phyloP scores from a whole-genome alignment of 2,797 vertebrate species.

The Periophthalmus magnuspinnatus region DNA sequence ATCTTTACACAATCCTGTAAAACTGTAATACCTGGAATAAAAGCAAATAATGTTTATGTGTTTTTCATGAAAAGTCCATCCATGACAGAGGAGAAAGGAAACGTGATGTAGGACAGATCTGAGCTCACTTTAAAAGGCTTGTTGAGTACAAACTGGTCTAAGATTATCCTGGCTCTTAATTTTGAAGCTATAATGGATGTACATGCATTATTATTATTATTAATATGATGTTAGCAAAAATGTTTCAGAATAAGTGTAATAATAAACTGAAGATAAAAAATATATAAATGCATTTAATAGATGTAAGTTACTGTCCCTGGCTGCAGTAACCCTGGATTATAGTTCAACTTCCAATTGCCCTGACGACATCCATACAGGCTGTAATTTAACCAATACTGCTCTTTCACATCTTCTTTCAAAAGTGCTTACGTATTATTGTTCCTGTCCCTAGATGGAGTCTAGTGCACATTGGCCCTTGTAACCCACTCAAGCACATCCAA shows the following conservation, averaged over 20 bases:
- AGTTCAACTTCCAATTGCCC: constrained; percentile 42
- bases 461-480: constrained; percentile 46
- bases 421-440: constrained; percentile 46
- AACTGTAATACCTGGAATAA: constrained; percentile 8
- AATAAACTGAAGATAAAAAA: too few relatives aligned
- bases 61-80: constrained; percentile 24
- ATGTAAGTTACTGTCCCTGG: not conserved
- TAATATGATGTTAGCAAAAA: too few relatives aligned
- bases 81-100: not conserved
- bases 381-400: constrained; percentile 13
- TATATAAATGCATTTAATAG: not conserved
- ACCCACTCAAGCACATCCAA: constrained; percentile 45
- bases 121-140: not conserved
- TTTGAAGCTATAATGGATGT: not conserved
- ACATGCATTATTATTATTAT: not conserved
- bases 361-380: constrained; percentile 19
- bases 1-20: constrained; percentile 23
- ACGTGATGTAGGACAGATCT: not conserved
- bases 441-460: not conserved
- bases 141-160: too few relatives aligned
- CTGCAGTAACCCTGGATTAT: constrained; percentile 33
- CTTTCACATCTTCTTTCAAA: not conserved
- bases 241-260: too few relatives aligned
- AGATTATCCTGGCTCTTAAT: too few relatives aligned
- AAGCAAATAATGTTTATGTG: not conserved